A percentile compares a stretch with the other conserved stretches of the same genome.
Evolutionary conservation across 2,797 vertebrate species (phyloP).

Genomic region (Mormyrus hasselquistii): DNA sequence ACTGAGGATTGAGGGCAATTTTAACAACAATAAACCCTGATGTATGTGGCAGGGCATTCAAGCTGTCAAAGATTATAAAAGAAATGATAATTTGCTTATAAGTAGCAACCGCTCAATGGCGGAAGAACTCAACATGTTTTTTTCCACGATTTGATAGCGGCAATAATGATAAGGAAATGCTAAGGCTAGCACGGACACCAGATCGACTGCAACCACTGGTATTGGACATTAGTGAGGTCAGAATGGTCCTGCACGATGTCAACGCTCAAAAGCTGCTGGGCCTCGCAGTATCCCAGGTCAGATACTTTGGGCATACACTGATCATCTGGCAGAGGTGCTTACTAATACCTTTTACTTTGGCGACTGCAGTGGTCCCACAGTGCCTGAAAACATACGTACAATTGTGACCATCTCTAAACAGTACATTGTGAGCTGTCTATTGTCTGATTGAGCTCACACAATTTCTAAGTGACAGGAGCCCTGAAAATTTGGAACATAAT

Average conservation of each 20-base stretch:
- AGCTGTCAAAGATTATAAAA: background rate
- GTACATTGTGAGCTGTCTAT: background rate
- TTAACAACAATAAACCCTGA: background rate
- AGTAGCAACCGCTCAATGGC: background rate
- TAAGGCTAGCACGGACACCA: background rate
- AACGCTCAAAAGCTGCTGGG: background rate
- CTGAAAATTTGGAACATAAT: background rate
- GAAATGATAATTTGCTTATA: background rate
- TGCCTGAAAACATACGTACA: background rate
- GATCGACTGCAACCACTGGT: background rate
- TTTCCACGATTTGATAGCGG: background rate
- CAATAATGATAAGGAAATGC: background rate
- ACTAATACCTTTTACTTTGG: background rate
- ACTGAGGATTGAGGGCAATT: background rate
- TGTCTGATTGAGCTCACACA: background rate
- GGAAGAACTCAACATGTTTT: background rate
- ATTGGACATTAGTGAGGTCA: background rate
- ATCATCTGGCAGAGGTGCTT: background rate
- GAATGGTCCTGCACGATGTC: background rate
- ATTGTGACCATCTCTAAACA: background rate
- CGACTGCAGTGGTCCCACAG: background rate
- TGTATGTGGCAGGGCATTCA: background rate
- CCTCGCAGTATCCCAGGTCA: background rate
- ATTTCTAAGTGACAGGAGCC: background rate
- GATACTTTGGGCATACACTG: background rate